Percentiles rank a stretch among this genome's conserved stretches.
Evolutionary conservation across 1,140 invertebrate species (phyloP).

Genomic region (Palaemon carinicauda): DNA sequence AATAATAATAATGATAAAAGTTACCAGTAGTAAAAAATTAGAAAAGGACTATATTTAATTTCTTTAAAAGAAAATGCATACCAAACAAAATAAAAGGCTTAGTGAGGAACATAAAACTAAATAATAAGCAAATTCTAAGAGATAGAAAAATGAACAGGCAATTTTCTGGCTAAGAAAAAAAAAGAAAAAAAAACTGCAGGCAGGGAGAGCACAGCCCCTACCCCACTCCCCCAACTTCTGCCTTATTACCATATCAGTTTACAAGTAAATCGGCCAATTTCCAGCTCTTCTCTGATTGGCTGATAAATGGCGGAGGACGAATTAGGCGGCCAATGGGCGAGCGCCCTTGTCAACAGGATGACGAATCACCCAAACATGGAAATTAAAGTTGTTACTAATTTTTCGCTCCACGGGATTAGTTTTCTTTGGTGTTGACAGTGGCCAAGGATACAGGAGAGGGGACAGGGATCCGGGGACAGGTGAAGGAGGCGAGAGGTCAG

Average conservation of each 20-base stretch:
- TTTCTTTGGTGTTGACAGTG: not conserved
- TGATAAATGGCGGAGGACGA: constrained; percentile 50
- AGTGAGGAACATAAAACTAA: not conserved
- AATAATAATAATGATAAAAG: too few species aligned
- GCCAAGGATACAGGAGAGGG: not conserved
- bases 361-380: constrained; percentile 31
- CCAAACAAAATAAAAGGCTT: not conserved
- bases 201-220: not conserved
- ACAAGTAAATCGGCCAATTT: constrained; percentile 54
- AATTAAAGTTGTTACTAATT: constrained; percentile 45
- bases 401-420: not conserved
- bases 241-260: constrained; percentile 52
- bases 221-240: not conserved
- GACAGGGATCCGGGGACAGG: not conserved
- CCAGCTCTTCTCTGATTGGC: constrained; percentile 53
- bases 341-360: constrained; percentile 39
- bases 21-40: not conserved
- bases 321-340: constrained; percentile 46
- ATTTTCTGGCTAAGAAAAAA: not conserved
- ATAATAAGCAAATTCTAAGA: not conserved
- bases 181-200: not conserved
- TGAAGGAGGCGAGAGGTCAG: not conserved
- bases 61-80: not conserved
- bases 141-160: not conserved
- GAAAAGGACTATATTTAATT: not conserved